Evolutionary conservation across 2,888 invertebrate genomes (phyloP), one percentile per base, ranked within the genome.

Genomic region (Drosophila cognata): DNA sequence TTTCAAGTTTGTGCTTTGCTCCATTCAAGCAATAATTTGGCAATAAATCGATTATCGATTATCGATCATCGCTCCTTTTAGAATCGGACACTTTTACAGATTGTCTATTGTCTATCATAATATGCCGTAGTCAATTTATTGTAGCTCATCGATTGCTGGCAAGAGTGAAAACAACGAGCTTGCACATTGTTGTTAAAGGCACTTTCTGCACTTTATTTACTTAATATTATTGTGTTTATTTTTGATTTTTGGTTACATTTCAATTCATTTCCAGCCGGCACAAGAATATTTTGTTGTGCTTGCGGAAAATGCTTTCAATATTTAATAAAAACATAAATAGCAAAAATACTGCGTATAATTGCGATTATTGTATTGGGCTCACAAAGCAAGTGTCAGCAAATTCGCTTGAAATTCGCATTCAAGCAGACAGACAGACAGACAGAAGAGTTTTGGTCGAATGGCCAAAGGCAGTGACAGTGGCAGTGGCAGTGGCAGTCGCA

Each of bases 381-480:
- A 6, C 13, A 33, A 57, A 50, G 55, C 48, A 71, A 55, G 16
- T 60, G 77, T 78, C 77, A 78, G 80, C 77, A 58, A 51, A 43
- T 71, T 79, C 51, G 21, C 50, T 13, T 50, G 25, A 61, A 51
- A 28, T 51, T 59, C 13, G 43, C n/a, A 43, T n/a, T 11, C 21
- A 21, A 4, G 8, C n/a, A 16, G 50, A 57, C 69, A 36, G 29
- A 55, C n/a, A 31, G 52, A 52, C 61, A 35, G 33, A 58, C 31
- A 41, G 53, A 56, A 35, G 6, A 10, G 1, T 25, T 48, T 59
- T 67, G 71, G 65, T 61, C 55, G 61, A 51, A 70, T 21, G 21
- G 59, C 48, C 68, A 61, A 52, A 73, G 78, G 74, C 41, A 41
- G 1, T 33, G 33, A 4, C 33, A 1, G 3, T 38, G 38, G 18